Evolutionary conservation across 2,797 vertebrate species (phyloP).

Genomic region (Chelonia mydas): DNA sequence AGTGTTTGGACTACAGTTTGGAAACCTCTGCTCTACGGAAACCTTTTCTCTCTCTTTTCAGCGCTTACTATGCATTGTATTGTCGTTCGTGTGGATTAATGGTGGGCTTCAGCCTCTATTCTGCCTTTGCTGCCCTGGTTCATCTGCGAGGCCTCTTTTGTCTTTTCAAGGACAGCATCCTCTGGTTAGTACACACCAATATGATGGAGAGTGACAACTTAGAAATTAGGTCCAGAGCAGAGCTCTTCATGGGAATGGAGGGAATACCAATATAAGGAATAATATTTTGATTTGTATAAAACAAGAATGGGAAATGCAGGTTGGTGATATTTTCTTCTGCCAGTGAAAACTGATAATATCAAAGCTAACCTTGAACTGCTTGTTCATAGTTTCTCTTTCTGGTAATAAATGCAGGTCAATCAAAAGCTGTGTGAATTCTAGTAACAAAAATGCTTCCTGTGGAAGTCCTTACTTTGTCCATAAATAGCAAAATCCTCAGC

Average conservation of each 20-base stretch:
- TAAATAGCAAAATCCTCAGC: no score
- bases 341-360: neutral
- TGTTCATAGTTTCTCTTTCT: neutral
- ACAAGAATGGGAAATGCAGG: neutral
- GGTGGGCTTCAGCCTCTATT: constrained; percentile 85
- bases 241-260: neutral
- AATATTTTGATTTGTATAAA: neutral
- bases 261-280: neutral
- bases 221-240: neutral
- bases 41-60: constrained; percentile 61
- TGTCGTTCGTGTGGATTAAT: constrained; percentile 81
- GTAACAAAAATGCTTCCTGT: neutral
- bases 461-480: no score
- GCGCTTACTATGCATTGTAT: constrained; percentile 83
- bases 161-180: constrained; percentile 85
- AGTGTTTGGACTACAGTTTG: neutral
- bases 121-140: constrained; percentile 78
- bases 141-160: constrained; percentile 86
- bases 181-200: constrained; percentile 84
- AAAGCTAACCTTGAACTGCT: neutral
- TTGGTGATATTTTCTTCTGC: neutral
- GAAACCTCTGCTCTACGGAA: neutral
- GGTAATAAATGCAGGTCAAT: neutral
- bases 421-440: neutral
- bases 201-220: accelerated